phyloP scores from a whole-genome alignment of 2,797 vertebrate species.

The Tragelaphus eurycerus region DNA sequence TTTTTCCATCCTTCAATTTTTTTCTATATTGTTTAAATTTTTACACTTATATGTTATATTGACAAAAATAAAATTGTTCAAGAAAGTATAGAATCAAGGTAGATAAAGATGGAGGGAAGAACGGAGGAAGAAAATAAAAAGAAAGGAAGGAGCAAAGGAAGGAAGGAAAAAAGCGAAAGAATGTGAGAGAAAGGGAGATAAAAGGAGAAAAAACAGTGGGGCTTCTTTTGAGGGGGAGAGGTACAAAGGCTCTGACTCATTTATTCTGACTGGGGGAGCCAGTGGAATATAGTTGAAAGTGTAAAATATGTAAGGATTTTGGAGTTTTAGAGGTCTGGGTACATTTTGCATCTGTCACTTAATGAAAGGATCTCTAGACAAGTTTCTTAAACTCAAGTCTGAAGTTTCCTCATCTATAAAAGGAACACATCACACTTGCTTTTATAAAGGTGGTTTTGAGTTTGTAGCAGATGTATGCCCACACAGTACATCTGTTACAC shows the following conservation, averaged over 20 bases:
- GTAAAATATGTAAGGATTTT: neutral
- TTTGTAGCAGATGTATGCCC: neutral
- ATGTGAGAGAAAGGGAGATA: neutral
- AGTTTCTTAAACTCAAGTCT: neutral
- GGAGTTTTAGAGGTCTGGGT: neutral
- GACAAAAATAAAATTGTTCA: neutral
- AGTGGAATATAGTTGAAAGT: neutral
- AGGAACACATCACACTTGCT: neutral
- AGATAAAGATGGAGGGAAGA: neutral
- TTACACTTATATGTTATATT: neutral
- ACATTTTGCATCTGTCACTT: neutral
- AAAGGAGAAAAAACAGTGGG: neutral
- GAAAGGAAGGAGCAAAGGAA: neutral
- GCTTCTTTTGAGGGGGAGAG: neutral
- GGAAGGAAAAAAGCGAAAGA: neutral
- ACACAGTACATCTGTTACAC: neutral
- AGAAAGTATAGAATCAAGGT: neutral
- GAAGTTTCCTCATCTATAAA: neutral
- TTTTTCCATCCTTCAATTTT: neutral
- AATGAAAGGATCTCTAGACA: neutral
- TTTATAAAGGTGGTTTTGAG: neutral
- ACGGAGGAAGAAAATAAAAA: neutral
- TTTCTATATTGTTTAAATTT: neutral
- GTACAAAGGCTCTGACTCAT: rapidly evolving
- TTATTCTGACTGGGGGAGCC: neutral